Conservation (phyloP, 35 echinoderm and acorn worm species). For the Amphiura filiformis region DNA sequence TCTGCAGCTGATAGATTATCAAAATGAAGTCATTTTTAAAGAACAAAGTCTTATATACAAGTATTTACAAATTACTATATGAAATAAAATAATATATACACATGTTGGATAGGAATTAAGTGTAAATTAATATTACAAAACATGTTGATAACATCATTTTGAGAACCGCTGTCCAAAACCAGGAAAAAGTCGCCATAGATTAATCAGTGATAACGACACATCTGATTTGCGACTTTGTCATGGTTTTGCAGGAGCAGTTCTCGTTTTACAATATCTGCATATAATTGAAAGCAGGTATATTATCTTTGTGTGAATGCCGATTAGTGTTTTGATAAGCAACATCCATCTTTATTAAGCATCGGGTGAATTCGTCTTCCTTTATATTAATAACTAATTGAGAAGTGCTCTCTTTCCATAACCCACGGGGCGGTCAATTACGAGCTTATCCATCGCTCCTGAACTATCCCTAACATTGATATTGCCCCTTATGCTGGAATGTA, state of each 20-base stretch:
- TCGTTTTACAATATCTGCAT: neutral
- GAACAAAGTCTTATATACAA: neutral
- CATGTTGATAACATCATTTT: neutral
- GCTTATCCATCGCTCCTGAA: too few species aligned
- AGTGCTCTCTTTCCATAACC: too few species aligned
- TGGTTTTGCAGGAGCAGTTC: neutral
- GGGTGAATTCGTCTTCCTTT: too few species aligned
- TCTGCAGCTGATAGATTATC: neutral
- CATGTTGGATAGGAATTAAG: neutral
- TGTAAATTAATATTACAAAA: neutral
- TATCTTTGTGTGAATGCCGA: too few species aligned
- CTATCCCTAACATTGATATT: too few species aligned
- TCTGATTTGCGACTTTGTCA: neutral
- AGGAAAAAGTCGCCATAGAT: neutral
- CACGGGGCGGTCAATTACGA: too few species aligned
- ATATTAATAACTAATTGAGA: too few species aligned
- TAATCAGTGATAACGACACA: neutral
- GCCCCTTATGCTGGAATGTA: too few species aligned
- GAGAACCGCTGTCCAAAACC: neutral
- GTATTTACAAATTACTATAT: slow-evolving; percentile 1
- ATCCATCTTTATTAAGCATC: too few species aligned
- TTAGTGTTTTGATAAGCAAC: too few species aligned
- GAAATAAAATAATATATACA: neutral
- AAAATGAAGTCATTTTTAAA: neutral
- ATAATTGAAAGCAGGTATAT: too few species aligned